Evolutionary conservation across 2,797 vertebrate species (phyloP), one percentile per base, ranked within the genome.

Genomic region (Cheirogaleus major): DNA sequence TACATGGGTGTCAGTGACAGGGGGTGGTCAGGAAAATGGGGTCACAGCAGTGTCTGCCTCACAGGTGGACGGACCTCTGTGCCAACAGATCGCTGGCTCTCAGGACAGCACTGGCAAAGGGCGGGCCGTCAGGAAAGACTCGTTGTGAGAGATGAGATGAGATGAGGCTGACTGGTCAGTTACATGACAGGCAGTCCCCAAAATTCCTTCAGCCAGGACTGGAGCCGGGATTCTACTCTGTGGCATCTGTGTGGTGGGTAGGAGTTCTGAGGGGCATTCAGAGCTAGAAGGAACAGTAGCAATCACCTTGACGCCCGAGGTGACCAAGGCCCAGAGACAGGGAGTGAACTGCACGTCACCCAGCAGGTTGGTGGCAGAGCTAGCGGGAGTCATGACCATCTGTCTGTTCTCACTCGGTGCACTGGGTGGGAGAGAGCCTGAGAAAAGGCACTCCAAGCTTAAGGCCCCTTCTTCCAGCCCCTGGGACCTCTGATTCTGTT

Each of bases 91-190:
- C 15, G 9, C 17, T 25, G 11, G 3, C 7, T n/a, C 11, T 43
- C 4, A 35, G 91, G 67, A 38, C 30, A 7, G 50, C 1, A 0
- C 67, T 35, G 69, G 82, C 35, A 10, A 27, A 78, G 6, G 18
- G 32, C 2, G 30, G 30, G 30, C 0, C 0, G 0, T 32, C 1
- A 20, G n/a, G 30, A n/a, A 41, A 50, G 25, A 2, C 17, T 41
- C 15, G 27, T 43, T 55, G 38, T 76, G 73, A 75, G 61, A 32
- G 30, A 8, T 32, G 30, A 12, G n/a, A 8, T 15, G 27, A 20
- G 82, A 8, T 0, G 50, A 70, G 52, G 38, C 59, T 50, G 52
- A 15, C 22, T 45, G 61, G 22, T 76, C 55, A 18, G 76, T 6
- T 20, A 43, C 0, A 1, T 25, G 75, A 38, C 5, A n/a, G 27